These are phyloP conservation scores for Ambastaia sidthimunki DNA, from an alignment of 2,797 vertebrate genomes.

Conservation along the genomic window DNA sequence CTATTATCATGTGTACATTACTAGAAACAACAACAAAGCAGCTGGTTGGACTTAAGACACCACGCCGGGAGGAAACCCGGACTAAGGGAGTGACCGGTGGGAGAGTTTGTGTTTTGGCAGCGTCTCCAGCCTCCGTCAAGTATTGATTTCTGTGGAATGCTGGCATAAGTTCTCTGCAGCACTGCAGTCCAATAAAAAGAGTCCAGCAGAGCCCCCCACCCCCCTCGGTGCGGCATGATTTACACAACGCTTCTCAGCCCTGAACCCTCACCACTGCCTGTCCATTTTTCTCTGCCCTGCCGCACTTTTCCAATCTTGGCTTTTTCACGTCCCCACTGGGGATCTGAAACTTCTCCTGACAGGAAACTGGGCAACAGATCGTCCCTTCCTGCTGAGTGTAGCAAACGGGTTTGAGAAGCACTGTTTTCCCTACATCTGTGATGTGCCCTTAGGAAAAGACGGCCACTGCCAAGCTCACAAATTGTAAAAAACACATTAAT, in stretches of 20 bases:
- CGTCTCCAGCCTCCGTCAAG: constrained; percentile 19
- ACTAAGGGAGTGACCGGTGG: constrained; percentile 28
- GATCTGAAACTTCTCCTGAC: constrained; percentile 70
- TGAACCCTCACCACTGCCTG: not conserved
- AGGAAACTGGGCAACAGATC: constrained; percentile 76
- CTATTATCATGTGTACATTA: not conserved
- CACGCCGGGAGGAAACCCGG: not conserved
- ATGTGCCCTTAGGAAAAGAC: constrained; percentile 49
- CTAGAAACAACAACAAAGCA: not conserved
- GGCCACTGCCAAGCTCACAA: constrained; percentile 50
- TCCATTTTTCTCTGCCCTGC: constrained; percentile 45
- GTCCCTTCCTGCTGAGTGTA: constrained; percentile 80
- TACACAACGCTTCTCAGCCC: constrained; percentile 51
- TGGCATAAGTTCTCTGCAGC: constrained; percentile 71
- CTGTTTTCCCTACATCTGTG: constrained; percentile 58
- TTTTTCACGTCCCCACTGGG: constrained; percentile 63
- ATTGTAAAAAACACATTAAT: not conserved
- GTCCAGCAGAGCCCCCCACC: constrained; percentile 43
- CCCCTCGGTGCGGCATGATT: constrained; percentile 36
- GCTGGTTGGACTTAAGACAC: not conserved
- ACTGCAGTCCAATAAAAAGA: constrained; percentile 71
- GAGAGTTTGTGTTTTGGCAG: constrained; percentile 36
- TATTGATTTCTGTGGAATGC: constrained; percentile 66
- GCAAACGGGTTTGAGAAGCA: constrained; percentile 66
- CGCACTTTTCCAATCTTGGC: constrained; percentile 45